phyloP scores from a whole-genome alignment of 2,113 vertebrate genomes.

The Vidua macroura region DNA sequence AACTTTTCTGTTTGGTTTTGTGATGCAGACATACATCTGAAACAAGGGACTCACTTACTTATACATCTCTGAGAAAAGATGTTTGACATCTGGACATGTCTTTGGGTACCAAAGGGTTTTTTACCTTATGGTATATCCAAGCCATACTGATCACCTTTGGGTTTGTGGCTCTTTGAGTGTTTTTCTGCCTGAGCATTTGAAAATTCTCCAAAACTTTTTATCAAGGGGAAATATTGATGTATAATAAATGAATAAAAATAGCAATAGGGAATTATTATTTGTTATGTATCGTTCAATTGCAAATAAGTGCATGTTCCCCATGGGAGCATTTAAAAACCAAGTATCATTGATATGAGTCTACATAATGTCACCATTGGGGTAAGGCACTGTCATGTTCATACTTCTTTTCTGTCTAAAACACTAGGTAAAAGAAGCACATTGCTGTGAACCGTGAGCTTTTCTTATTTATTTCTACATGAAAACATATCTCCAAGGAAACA shows the following conservation, averaged over 20 bases:
- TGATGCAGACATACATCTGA: not conserved
- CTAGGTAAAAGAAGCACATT: not conserved
- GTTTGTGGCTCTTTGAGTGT: not conserved
- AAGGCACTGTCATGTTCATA: not conserved
- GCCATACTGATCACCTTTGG: not conserved
- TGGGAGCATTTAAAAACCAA: not conserved
- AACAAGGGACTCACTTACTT: not conserved
- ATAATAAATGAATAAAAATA: not conserved
- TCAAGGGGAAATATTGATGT: not conserved
- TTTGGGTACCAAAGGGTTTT: not conserved
- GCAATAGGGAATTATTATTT: not conserved
- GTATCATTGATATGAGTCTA: not conserved
- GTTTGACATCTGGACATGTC: not conserved
- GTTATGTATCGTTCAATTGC: not conserved
- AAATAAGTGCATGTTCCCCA: not conserved
- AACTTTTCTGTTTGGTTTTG: not conserved
- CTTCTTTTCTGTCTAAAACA: not conserved
- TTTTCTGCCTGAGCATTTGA: not conserved
- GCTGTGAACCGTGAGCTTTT: not conserved
- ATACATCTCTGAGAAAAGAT: not conserved
- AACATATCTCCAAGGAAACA: slow-evolving; percentile 65
- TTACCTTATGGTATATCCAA: not conserved
- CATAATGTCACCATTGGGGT: fast-evolving
- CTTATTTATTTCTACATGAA: slow-evolving; percentile 37
- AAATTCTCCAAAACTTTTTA: not conserved